Conservation (phyloP, 1,140 invertebrate species). For the Orius insidiosus region DNA sequence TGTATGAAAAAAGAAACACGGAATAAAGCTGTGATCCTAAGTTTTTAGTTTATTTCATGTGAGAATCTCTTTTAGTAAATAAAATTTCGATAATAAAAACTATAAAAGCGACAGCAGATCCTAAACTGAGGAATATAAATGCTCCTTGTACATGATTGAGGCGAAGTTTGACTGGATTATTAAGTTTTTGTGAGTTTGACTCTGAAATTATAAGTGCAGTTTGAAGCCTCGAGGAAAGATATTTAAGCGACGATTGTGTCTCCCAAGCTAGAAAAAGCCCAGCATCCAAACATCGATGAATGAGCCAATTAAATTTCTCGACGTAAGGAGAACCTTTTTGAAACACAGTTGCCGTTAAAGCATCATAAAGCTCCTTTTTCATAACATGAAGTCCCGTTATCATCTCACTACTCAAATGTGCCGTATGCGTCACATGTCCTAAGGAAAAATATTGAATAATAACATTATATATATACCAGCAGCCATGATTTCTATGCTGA, state of each 20-base stretch:
- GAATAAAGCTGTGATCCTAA: no score
- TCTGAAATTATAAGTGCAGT: slow-evolving; percentile 7
- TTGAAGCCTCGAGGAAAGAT: slow-evolving; percentile 4
- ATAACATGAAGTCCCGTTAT: slow-evolving; percentile 9
- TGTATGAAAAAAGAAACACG: no score
- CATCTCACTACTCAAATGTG: slow-evolving; percentile 4
- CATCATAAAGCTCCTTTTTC: slow-evolving; percentile 7
- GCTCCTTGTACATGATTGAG: slow-evolving; percentile 10
- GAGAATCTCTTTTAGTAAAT: no score
- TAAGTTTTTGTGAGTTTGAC: not conserved
- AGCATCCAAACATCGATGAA: not conserved
- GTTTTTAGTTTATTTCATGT: no score
- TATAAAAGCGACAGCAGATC: not conserved
- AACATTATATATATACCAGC: slow-evolving; percentile 3
- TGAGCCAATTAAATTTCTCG: slow-evolving; percentile 6
- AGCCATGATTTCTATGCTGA: slow-evolving; percentile 9
- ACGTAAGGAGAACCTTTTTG: slow-evolving; percentile 11
- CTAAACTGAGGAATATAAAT: slow-evolving; percentile 8
- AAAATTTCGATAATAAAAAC: slow-evolving; percentile 7
- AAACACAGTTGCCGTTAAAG: not conserved
- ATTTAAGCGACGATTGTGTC: not conserved
- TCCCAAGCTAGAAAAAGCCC: slow-evolving; percentile 12
- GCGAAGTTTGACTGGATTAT: slow-evolving; percentile 1
- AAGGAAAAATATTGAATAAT: not conserved
- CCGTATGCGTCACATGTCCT: slow-evolving; percentile 8